Evolutionary conservation across 2,797 vertebrate species (phyloP).

Genomic region (Muraenolepis orangiensis): DNA sequence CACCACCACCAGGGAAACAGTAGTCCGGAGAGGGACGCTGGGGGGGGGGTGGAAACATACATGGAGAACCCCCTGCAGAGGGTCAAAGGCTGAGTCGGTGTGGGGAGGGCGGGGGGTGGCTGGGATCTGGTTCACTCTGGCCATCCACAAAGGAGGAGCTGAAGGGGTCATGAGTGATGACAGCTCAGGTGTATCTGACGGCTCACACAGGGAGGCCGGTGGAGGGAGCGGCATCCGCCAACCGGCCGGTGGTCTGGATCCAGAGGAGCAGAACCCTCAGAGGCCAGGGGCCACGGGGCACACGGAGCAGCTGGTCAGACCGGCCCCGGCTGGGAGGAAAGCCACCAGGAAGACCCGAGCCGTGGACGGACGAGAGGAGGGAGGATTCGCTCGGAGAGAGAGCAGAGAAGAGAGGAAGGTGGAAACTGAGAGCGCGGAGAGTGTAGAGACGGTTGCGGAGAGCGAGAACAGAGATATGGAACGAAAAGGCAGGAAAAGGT

Average conservation of each 20-base stretch:
- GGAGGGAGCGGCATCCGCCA: constrained; percentile 43
- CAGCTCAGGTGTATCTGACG: constrained; percentile 31
- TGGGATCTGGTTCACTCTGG: constrained; percentile 19
- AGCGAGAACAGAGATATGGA: constrained; percentile 14
- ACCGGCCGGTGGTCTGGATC: constrained; percentile 61
- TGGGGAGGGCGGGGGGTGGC: constrained; percentile 12
- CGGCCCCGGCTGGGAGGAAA: constrained; percentile 56
- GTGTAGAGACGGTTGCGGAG: neutral
- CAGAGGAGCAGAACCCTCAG: constrained; percentile 63
- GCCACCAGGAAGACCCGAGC: constrained; percentile 17
- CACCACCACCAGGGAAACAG: neutral
- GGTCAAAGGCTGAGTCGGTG: constrained; percentile 22
- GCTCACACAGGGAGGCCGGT: constrained; percentile 31
- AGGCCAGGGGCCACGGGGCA: constrained; percentile 47
- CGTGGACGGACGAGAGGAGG: constrained; percentile 30
- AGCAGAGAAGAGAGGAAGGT: constrained; percentile 26
- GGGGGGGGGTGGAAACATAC: constrained; percentile 7
- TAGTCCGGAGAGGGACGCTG: constrained; percentile 7
- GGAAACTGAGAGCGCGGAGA: constrained; percentile 30
- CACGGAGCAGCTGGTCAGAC: constrained; percentile 50
- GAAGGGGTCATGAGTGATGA: constrained; percentile 48
- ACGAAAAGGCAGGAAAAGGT: constrained; percentile 19
- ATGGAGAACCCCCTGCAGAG: neutral
- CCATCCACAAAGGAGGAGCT: constrained; percentile 20
- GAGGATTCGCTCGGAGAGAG: neutral